Evolutionary conservation across 1,140 invertebrate genomes (phyloP), one percentile per base, ranked within the genome.

Genomic region (Meloidogyne floridensis): DNA sequence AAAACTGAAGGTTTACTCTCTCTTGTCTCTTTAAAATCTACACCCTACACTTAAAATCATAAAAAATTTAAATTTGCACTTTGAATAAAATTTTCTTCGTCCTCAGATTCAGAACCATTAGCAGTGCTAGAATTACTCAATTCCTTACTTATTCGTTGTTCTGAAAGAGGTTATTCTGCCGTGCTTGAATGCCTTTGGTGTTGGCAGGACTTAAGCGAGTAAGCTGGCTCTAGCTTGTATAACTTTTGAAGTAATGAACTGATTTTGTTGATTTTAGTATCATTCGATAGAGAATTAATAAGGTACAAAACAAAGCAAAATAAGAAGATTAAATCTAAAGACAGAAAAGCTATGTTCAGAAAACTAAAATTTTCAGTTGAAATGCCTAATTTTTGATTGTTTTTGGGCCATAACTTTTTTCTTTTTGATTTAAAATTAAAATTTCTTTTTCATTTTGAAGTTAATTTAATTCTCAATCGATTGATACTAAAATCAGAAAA

Each of bases 181-280:
- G 83, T 72, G 6, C 18, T 86, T 20, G 79, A 83, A 69, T 84
- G 83, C 18, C 83, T 84, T 20, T 76, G 72, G 74, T 74, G 75
- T 73, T 84, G 84, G 84, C 81, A 82, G 81, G 81, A 80, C 51
- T 32, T n/a, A 7, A 59, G 20, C 10, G 18, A 59, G 51, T 56
- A 75, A 51, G 20, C 74, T 53, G 51, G n/a, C 59, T 65, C 5
- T n/a, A 13, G 18, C 15, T 6, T n/a, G 2, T 65, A 65, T 65
- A 65, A 65, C 59, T 65, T 65, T 65, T 65, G 59, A n/a, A 65
- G 2, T 4, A 65, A 65, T 65, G 4, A 18, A n/a, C n/a, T 18
- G 7, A 0, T 65, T 65, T 6, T n/a, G 7, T 0, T 65, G n/a
- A 5, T 65, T 59, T n/a, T 59, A 0, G 8, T 59, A 59, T 18